Evolutionary conservation across 1,140 invertebrate genomes (phyloP).

Genomic region (Laodelphax striatellus): DNA sequence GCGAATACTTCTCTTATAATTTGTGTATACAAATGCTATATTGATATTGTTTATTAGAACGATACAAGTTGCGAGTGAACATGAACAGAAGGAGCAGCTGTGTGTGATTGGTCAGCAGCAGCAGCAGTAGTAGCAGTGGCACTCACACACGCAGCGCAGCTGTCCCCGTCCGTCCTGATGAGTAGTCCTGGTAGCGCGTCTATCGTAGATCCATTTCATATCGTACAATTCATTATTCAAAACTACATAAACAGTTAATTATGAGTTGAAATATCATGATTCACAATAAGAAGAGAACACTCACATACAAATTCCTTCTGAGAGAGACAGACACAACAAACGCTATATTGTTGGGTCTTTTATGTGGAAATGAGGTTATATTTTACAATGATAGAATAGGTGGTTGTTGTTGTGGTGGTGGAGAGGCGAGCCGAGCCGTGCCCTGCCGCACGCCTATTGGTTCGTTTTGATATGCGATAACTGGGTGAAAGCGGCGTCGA

Average conservation of each 20-base stretch:
- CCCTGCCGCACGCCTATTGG: too few species aligned
- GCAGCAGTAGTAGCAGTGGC: background rate
- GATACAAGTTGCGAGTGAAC: too few species aligned
- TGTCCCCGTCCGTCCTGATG: background rate
- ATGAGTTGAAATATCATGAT: slow-evolving; percentile 5
- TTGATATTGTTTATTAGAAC: too few species aligned
- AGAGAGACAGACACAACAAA: slow-evolving; percentile 11
- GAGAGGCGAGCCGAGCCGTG: too few species aligned
- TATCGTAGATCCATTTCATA: too few species aligned
- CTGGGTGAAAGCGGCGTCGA: too few species aligned
- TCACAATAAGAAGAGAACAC: slow-evolving; percentile 13
- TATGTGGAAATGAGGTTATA: slow-evolving; percentile 3
- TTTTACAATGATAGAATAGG: slow-evolving; percentile 12
- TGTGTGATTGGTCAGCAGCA: background rate
- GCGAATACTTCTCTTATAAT: too few species aligned
- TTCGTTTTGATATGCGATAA: too few species aligned
- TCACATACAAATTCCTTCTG: slow-evolving; percentile 14
- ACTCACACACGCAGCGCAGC: background rate
- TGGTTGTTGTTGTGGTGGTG: background rate
- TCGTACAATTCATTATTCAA: slow-evolving; percentile 2
- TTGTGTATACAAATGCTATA: too few species aligned
- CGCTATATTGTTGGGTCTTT: slow-evolving; percentile 6
- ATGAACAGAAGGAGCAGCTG: background rate
- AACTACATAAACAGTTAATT: slow-evolving; percentile 6
- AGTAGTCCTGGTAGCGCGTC: background rate